These are phyloP conservation scores for Bacillus rossius DNA, from an alignment of 1,140 invertebrate genomes.

Conservation along the genomic window DNA sequence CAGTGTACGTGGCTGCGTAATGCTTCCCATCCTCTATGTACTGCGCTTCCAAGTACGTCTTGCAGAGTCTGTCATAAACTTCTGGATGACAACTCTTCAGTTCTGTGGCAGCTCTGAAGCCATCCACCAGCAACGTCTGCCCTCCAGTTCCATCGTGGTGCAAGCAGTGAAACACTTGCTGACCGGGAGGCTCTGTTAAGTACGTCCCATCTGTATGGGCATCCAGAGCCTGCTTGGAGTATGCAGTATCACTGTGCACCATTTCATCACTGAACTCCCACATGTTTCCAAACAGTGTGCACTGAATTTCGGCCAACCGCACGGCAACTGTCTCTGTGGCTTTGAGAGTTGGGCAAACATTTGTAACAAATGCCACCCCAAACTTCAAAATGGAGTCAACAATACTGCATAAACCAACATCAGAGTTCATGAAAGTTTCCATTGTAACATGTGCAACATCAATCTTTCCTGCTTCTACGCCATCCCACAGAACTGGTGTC, in stretches of 20 bases:
- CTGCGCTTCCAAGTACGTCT: constrained; percentile 51
- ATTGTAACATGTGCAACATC: constrained; percentile 34
- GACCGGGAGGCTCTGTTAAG: constrained; percentile 61
- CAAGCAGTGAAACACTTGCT: constrained; percentile 65
- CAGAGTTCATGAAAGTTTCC: constrained; percentile 36
- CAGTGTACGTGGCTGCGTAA: constrained; percentile 45
- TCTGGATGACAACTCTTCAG: constrained; percentile 46
- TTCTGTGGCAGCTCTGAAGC: constrained; percentile 55
- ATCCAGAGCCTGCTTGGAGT: constrained; percentile 45
- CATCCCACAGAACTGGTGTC: constrained; percentile 36
- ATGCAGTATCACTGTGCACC: constrained; percentile 59
- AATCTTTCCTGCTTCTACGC: constrained; percentile 29
- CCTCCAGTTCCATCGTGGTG: constrained; percentile 55
- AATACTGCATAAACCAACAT: constrained; percentile 33
- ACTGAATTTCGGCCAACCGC: constrained; percentile 48
- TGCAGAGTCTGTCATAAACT: constrained; percentile 51
- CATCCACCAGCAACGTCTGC: constrained; percentile 62
- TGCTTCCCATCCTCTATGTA: constrained; percentile 54
- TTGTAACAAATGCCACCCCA: constrained; percentile 43
- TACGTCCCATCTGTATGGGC: constrained; percentile 66
- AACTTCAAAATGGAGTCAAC: constrained; percentile 43
- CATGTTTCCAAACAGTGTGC: constrained; percentile 60
- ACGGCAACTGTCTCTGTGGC: constrained; percentile 47
- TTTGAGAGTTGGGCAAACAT: constrained; percentile 42
- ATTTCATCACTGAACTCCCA: constrained; percentile 51